Evolutionary conservation across 2,888 invertebrate species (phyloP).

Genomic region (Tupiocoris notatus): DNA sequence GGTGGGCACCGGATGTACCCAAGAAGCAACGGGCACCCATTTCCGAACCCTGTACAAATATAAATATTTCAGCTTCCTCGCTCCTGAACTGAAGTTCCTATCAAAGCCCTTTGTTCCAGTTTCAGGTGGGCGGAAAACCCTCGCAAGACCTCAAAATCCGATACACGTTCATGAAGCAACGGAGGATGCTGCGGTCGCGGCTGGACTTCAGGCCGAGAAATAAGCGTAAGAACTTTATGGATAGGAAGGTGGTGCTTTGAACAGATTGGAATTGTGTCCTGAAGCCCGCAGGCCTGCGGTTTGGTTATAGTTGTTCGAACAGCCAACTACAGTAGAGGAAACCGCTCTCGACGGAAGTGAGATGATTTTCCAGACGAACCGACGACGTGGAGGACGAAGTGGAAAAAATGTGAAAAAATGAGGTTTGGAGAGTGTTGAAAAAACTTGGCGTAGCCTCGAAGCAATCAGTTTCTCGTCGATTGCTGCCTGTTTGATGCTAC

Average conservation of each 20-base stretch:
- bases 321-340: not conserved
- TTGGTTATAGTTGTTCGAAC: not conserved
- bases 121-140: not conserved
- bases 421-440: not conserved
- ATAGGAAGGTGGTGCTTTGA: not conserved
- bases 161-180: not conserved
- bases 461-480: too few species aligned
- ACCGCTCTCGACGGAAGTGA: not conserved
- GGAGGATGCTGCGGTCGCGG: not conserved
- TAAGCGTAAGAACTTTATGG: not conserved
- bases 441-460: too few species aligned
- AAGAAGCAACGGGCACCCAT: not conserved
- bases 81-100: not conserved
- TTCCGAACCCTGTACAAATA: not conserved
- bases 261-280: not conserved
- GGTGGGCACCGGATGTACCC: not conserved
- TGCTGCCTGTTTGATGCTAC: too few species aligned
- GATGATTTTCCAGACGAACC: not conserved
- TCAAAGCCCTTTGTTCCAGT: not conserved
- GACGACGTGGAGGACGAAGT: not conserved
- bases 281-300: not conserved
- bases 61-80: not conserved
- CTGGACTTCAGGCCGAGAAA: not conserved
- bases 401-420: slow-evolving; percentile 4
- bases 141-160: not conserved